Percentiles rank a stretch among this genome's conserved stretches.
Conservation (phyloP, 2,113 vertebrate species). For the Leptosomus discolor region DNA sequence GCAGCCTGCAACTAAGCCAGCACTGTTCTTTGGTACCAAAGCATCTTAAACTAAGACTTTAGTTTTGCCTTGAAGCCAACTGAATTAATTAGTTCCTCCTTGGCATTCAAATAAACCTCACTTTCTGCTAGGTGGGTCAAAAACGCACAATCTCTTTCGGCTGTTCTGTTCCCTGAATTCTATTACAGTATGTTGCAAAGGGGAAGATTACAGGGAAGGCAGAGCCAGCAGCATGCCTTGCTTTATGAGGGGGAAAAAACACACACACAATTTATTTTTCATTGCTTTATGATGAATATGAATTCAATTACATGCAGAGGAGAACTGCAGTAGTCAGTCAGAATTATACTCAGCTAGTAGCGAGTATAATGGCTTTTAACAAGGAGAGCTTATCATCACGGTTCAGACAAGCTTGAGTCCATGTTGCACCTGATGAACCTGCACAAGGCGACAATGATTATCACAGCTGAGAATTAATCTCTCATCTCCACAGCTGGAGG, state of each 20-base stretch:
- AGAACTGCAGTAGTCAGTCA: slow-evolving; percentile 52
- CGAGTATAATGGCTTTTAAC: slow-evolving; percentile 58
- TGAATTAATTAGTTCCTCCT: slow-evolving; percentile 25
- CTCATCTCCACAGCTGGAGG: not conserved
- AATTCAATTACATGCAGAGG: slow-evolving; percentile 69
- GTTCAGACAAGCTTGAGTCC: slow-evolving; percentile 60
- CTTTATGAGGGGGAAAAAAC: slow-evolving; percentile 50
- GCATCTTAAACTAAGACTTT: not conserved
- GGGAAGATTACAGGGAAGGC: slow-evolving; percentile 43
- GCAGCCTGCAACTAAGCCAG: not conserved
- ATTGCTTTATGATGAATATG: slow-evolving; percentile 67
- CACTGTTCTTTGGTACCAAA: not conserved
- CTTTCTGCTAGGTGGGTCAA: slow-evolving; percentile 60
- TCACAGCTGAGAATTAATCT: slow-evolving; percentile 1
- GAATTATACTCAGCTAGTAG: slow-evolving; percentile 54
- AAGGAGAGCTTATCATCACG: slow-evolving; percentile 71
- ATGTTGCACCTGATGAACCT: slow-evolving; percentile 42
- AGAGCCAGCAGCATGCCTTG: slow-evolving; percentile 38
- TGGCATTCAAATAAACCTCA: slow-evolving; percentile 8
- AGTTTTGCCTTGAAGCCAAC: not conserved
- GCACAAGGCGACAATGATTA: not conserved
- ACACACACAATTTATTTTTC: slow-evolving; percentile 69
- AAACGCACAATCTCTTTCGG: not conserved
- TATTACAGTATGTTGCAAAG: slow-evolving; percentile 31
- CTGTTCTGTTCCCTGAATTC: slow-evolving; percentile 58